These are phyloP conservation scores for Chroicocephalus ridibundus DNA, from an alignment of 2,113 vertebrate genomes.

Conservation along the genomic window DNA sequence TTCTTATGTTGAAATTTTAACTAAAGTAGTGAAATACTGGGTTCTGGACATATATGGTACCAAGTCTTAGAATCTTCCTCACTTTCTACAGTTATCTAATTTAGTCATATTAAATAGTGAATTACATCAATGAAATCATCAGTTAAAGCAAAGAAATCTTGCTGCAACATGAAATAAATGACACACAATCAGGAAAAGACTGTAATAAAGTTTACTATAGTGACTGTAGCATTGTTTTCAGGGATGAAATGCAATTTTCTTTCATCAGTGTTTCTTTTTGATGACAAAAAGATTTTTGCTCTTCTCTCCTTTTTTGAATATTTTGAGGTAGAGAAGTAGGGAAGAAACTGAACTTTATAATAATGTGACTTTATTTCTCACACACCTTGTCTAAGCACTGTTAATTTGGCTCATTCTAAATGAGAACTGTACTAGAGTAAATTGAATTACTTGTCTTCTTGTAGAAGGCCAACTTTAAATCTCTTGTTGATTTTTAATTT, in stretches of 20 bases:
- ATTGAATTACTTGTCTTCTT: constrained; percentile 36
- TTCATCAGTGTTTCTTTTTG: background rate
- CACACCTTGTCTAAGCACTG: background rate
- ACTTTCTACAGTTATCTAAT: background rate
- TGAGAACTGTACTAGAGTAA: background rate
- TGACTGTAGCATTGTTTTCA: background rate
- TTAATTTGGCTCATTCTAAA: constrained; percentile 4
- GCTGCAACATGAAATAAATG: background rate
- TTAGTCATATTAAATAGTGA: background rate
- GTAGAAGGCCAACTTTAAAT: constrained; percentile 39
- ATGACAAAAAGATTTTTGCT: background rate
- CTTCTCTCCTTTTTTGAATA: background rate
- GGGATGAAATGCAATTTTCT: background rate
- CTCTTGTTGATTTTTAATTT: constrained; percentile 64
- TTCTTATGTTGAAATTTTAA: background rate
- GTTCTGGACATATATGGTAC: background rate
- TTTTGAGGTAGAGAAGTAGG: background rate
- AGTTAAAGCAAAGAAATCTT: background rate
- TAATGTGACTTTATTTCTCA: background rate
- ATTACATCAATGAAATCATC: background rate
- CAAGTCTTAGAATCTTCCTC: background rate
- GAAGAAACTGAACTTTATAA: background rate
- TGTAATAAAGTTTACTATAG: background rate
- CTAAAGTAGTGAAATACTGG: background rate
- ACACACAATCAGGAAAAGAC: background rate